Evolutionary conservation across 2,113 vertebrate species (phyloP), one percentile per base, ranked within the genome.

Genomic region (Dicentrarchus labrax): DNA sequence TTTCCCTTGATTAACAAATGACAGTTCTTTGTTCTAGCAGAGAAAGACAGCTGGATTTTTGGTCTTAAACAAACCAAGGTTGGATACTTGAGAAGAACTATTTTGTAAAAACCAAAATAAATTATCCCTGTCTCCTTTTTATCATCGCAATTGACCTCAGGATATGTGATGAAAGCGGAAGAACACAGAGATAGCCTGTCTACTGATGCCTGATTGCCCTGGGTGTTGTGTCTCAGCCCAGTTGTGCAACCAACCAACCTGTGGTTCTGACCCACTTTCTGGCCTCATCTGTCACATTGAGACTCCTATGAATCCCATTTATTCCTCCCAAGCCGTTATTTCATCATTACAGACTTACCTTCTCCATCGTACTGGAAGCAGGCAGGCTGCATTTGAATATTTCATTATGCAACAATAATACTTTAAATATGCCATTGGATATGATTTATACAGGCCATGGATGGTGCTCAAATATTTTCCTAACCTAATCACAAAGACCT

Each of bases 321-420:
- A 88, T 84, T 83, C 74, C 82, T 88, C 80, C 15, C 41, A 21
- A 88, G 62, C 76, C 38, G 45, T 82, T 84, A 82, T 78, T 81
- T 89, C 88, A 88, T 89, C 86, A 89, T 91, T 88, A 88, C 69
- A 67, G 83, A 84, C 75, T 85, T 80, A 84, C 88, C 87, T 88
- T 77, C 72, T 79, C 72, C 60, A 48, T 72, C 13, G 45, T 61
- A 73, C 62, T 74, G 61, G 41, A 80, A 72, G 67, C 61, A 65
- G 67, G 60, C 36, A 70, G 39, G 76, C 54, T 3, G 61, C 56
- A 81, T 93, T 91, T 92, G 71, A 91, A 92, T 93, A 85, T 94
- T 93, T 93, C 92, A 94, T 94, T 89, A 92, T 82, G 65, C 80
- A 74, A 88, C 86, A 77, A 87, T 93, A 90, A 91, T 88, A 80